Evolutionary conservation across 2,113 vertebrate species (phyloP), one percentile per base, ranked within the genome.

Genomic region (Hippocampus mohnikei): DNA sequence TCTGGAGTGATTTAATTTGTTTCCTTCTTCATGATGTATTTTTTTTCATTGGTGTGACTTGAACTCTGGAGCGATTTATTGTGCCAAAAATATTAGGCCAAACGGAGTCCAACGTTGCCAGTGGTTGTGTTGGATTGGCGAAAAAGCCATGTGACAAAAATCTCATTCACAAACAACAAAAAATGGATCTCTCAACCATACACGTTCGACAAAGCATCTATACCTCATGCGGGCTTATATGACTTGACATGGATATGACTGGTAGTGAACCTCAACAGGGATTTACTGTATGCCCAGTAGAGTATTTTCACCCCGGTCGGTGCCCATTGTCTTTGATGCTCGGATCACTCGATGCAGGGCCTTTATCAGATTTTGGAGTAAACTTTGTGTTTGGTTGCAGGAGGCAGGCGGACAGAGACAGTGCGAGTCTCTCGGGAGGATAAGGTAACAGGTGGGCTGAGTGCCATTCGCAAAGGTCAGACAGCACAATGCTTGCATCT

Each of bases 401-500:
- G 65, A 81, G 82, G 73, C 62, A 71, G 70, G 66, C 65, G 78
- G 76, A 72, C 77, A n/a, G 73, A 76, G 71, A 55, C 74, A 68
- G 84, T 5, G 67, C 78, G 75, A 81, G 85, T 80, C 87, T 78
- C 86, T 44, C 13, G 69, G 80, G 81, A 83, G 86, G 84, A 82
- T 90, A 78, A 75, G 74, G 86, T 91, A 87, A 90, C 89, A 88
- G 87, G 83, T 87, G 85, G 84, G 75, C 82, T 67, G 65, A 66
- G 67, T 84, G 88, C 80, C 85, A 87, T 86, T 77, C 81, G 84
- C 67, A 42, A 76, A 82, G 82, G 87, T 83, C 81, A 78, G 66
- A 55, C 74, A 58, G 72, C 74, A 86, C 83, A 88, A 87, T 86
- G 81, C 79, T 56, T 77, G 76, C 77, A 73, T 79, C 73, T 76